Evolutionary conservation across 2,888 invertebrate species (phyloP).

Genomic region (Lithophane ornitopus): DNA sequence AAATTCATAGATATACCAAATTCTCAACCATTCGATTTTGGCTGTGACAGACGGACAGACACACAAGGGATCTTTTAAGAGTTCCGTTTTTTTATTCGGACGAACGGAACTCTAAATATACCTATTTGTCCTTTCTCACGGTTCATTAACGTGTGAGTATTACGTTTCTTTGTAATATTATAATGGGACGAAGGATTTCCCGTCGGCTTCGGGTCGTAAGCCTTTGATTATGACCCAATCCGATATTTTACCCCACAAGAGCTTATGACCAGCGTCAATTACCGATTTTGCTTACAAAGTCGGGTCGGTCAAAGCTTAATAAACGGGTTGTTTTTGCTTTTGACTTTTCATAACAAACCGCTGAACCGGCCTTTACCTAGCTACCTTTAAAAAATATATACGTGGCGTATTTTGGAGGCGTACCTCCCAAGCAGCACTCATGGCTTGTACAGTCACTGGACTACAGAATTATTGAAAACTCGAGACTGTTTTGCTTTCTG

Average conservation of each 20-base stretch:
- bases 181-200: constrained; percentile 25
- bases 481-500: no score
- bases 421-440: no score
- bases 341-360: constrained; percentile 41
- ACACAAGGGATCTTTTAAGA: no score
- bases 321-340: constrained; percentile 40
- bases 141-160: constrained; percentile 33
- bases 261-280: constrained; percentile 56
- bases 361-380: not conserved
- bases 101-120: not conserved
- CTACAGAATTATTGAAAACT: no score
- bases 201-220: constrained; percentile 27
- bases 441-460: no score
- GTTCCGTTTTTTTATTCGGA: no score
- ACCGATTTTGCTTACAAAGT: constrained; percentile 65
- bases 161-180: constrained; percentile 46
- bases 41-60: no score
- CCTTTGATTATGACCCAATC: constrained; percentile 65
- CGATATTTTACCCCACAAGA: constrained; percentile 53
- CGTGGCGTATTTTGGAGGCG: constrained; percentile 1
- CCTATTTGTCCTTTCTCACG: constrained; percentile 7
- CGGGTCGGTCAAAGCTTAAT: constrained; percentile 48
- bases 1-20: no score
- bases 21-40: no score
- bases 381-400: constrained; percentile 19